phyloP scores from a whole-genome alignment of 2,113 vertebrate species.

The Aythya baeri region DNA sequence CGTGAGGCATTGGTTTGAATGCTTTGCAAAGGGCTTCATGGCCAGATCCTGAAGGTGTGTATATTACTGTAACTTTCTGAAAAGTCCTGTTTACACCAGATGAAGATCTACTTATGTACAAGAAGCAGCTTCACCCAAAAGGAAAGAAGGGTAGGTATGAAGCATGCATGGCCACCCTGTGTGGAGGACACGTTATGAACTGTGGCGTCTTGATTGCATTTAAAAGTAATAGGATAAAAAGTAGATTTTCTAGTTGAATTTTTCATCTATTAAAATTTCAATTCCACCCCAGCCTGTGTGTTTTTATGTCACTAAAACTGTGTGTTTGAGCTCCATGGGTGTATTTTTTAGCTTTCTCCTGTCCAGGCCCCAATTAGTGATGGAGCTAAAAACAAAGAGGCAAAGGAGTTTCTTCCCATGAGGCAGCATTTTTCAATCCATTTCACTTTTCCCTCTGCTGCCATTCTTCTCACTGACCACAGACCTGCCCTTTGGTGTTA shows the following conservation, averaged over 20 bases:
- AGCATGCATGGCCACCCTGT: fast-evolving
- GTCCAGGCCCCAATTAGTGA: neutral
- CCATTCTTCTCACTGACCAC: neutral
- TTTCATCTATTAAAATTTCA: neutral
- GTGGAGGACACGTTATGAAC: fast-evolving
- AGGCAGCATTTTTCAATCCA: neutral
- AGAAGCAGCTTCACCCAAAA: neutral
- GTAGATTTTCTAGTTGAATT: neutral
- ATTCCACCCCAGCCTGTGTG: neutral
- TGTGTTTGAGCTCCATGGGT: no score
- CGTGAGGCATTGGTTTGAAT: neutral
- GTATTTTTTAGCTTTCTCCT: neutral
- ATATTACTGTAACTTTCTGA: neutral
- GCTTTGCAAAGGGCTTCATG: neutral
- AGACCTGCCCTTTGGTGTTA: neutral
- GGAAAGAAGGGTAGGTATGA: neutral
- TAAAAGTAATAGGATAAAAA: neutral
- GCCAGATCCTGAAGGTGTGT: neutral
- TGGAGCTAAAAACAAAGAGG: neutral
- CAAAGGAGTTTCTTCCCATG: neutral
- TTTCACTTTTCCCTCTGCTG: neutral
- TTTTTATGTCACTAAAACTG: neutral
- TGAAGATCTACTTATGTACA: neutral
- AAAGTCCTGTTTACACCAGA: neutral
- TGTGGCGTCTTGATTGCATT: neutral